Percentiles rank a stretch among this genome's conserved stretches.
phyloP scores from a whole-genome alignment of 2,888 invertebrate genomes.

The Odontocerum albicorne region DNA sequence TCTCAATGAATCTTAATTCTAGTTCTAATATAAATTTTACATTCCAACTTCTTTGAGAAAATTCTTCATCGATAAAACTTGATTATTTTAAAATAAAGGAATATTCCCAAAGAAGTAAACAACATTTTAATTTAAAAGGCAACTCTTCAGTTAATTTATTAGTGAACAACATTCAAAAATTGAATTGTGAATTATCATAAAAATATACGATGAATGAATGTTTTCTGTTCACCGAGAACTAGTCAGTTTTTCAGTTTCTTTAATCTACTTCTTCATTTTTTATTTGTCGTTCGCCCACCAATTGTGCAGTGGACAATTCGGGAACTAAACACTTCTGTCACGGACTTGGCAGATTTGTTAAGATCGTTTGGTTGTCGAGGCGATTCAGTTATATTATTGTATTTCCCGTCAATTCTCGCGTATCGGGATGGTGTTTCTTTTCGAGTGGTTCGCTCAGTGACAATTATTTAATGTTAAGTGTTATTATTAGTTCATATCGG shows the following conservation, averaged over 20 bases:
- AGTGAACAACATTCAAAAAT: background rate
- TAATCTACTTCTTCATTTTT: background rate
- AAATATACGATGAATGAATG: background rate
- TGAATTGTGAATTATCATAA: background rate
- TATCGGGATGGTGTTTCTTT: background rate
- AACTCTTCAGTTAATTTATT: background rate
- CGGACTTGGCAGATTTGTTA: constrained; percentile 12
- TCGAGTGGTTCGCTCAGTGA: background rate
- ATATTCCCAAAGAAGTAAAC: too few species aligned
- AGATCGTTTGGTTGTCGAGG: constrained; percentile 10
- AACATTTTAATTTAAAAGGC: too few species aligned
- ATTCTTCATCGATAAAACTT: too few species aligned
- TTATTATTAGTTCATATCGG: background rate
- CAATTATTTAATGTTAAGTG: constrained; percentile 1
- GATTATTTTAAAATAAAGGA: too few species aligned
- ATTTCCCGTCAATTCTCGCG: background rate
- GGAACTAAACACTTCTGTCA: constrained; percentile 22
- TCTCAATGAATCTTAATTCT: too few species aligned
- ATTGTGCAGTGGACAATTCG: background rate
- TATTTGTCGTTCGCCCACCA: background rate
- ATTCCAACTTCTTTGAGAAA: too few species aligned
- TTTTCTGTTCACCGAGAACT: constrained; percentile 1
- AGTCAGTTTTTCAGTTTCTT: background rate
- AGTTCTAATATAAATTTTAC: too few species aligned
- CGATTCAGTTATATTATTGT: background rate